Base-by-base conservation (phyloP, 2,797 vertebrate genomes). In the Urocyon cinereoargenteus region DNA sequence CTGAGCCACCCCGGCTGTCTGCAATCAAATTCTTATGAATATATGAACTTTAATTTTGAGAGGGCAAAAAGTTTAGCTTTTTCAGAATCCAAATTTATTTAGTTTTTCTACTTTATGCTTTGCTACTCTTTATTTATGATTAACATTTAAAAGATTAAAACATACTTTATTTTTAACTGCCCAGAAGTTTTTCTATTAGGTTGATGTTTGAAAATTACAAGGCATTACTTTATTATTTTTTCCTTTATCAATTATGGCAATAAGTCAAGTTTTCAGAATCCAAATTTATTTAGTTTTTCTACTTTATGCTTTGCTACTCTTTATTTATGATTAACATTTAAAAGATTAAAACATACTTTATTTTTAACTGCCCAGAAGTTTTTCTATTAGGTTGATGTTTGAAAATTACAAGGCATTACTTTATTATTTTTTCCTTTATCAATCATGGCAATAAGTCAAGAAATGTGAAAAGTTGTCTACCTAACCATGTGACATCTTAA, bases 11-110 rank as follows among this genome's bases (percentile, higher is more conserved):
- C 40, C 1, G 40, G 40, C 40, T 45, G 40, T 45, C 40, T 45
- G 40, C 40, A 45, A 45, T 45, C 40, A 45, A 45, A 45, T 45
- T 45, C 40, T 45, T 45, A 82, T 81, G 34, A 94, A 95, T 83
- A 79, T 12, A 73, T 68, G 9, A 87, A 96, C 51, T 88, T 95
- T 94, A 89, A 96, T 93, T 91, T 92, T 81, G 82, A 28, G 21
- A 86, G 82, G 31, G 15, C n/a, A 73, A 49, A 64, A 93, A 62
- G 21, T 59, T 95, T 73, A 86, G 53, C 36, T 90, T 86, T 40
- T 73, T 72, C 24, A 88, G 26, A 96, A 86, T 11, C 75, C 34
- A 36, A 72, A 78, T 96, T 95, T 84, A 45, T 89, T n/a, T 85
- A 75, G 13, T 14, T 94, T 96, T 70, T 86, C 11, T 70, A 68